Percentiles rank a stretch among this genome's conserved stretches.
Conservation (phyloP, 2,797 vertebrate species). For the Pipistrellus nathusii region DNA sequence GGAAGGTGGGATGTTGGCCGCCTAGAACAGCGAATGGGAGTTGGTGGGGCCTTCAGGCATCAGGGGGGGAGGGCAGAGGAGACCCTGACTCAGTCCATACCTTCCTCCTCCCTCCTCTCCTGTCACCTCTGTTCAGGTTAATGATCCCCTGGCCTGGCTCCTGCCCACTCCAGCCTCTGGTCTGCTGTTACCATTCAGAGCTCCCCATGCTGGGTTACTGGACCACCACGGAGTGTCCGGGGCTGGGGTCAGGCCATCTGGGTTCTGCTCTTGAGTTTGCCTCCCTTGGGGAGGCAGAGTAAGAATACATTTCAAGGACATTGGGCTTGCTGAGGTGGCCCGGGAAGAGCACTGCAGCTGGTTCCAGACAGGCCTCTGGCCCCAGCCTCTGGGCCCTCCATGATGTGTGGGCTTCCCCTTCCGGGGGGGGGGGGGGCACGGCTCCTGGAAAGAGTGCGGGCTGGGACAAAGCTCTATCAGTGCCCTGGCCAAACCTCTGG, state of each 20-base stretch:
- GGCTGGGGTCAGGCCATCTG: neutral
- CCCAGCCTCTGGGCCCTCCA: neutral
- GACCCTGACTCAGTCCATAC: neutral
- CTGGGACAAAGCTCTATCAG: neutral
- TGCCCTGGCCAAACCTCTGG: neutral
- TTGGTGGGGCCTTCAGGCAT: neutral
- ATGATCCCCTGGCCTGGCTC: neutral
- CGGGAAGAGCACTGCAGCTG: neutral
- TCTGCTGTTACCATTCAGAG: too few species aligned
- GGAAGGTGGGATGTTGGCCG: neutral
- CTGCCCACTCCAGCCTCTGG: neutral
- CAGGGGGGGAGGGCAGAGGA: neutral
- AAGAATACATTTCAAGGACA: neutral
- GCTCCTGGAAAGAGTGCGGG: neutral
- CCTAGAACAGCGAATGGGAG: neutral
- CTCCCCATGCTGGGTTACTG: neutral
- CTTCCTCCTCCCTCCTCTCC: neutral
- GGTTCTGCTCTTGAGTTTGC: neutral
- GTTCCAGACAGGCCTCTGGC: neutral
- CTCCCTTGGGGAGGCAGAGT: neutral
- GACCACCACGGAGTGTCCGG: neutral
- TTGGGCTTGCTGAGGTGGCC: neutral
- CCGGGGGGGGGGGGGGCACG: neutral
- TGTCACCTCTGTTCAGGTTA: neutral
- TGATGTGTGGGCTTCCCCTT: neutral